Evolutionary conservation across 1,140 invertebrate genomes (phyloP), one percentile per base, ranked within the genome.

Genomic region (Trichonephila clavipes): DNA sequence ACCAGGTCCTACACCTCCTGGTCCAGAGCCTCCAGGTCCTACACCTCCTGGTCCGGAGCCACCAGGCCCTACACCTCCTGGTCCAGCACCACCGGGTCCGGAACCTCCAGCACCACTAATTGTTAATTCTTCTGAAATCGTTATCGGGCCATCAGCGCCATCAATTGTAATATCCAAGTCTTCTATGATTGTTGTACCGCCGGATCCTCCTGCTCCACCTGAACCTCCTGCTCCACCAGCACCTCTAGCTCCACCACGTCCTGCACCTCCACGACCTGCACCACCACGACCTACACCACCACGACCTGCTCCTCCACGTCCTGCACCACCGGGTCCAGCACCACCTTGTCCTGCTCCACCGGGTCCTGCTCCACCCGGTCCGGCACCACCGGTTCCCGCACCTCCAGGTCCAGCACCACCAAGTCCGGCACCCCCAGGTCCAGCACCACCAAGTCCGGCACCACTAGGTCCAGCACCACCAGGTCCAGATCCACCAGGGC

Each of bases 361-460:
- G 1, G 1, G 34, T 34, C 34, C 34, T 34, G 1, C 2, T 34
- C 34, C 34, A 34, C 34, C 34, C 2, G 1, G 1, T 34, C 34
- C 2, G 1, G 34, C 34, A 34, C 14, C 14, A 0, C 3, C 3
- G 8, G 0, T 0, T 16, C 12, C 4, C 7, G 0, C 12, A 1
- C 5, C 5, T 6, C 12, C 12, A 2, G 7, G 0, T 64, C 19
- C 3, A 1, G 18, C 0, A 0, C 18, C 3, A 21, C 1, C 34
- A 34, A 2, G 34, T 34, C 34, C 34, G 34, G 34, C 34, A 34
- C 34, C 34, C 2, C 62, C 62, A 64, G 62, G 7, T 21, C 19
- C 64, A 6, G 6, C 7, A 7, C 19, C 19, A 7, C 64, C 64
- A 66, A 2, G 34, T 34, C 34, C 34, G 34, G 34, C 34, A 34